Conservation (phyloP, 2,113 vertebrate species). For the Oncorhynchus clarkii region DNA sequence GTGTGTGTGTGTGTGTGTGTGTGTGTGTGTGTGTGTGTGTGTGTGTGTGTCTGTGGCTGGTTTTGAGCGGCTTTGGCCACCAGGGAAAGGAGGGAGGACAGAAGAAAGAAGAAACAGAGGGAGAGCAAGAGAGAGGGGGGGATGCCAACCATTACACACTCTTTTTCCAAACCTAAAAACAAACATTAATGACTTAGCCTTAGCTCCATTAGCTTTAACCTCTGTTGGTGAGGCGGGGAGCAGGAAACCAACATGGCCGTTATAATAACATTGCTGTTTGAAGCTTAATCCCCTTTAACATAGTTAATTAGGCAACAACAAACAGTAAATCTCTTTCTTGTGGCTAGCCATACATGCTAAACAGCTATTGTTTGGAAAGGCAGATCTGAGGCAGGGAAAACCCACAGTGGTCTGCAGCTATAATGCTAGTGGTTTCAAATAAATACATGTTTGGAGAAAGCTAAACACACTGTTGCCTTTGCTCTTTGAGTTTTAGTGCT, state of each 20-base stretch:
- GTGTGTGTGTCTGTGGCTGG: slow-evolving; percentile 3
- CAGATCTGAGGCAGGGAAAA: slow-evolving; percentile 44
- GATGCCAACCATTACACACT: neutral
- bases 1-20: too few relatives aligned
- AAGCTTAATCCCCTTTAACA: slow-evolving; percentile 72
- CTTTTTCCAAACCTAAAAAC: slow-evolving; percentile 16
- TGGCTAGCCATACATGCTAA: neutral
- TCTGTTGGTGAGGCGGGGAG: slow-evolving; percentile 42
- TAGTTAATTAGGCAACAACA: slow-evolving; percentile 72
- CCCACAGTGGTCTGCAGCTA: slow-evolving; percentile 24
- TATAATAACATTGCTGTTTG: slow-evolving; percentile 54
- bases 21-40: too few relatives aligned
- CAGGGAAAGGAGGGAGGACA: slow-evolving; percentile 30
- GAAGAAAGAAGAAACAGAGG: neutral
- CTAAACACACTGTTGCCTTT: neutral
- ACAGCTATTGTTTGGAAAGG: slow-evolving; percentile 44
- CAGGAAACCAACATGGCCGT: neutral
- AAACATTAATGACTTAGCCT: slow-evolving; percentile 41
- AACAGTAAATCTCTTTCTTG: slow-evolving; percentile 62
- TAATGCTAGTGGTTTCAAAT: neutral
- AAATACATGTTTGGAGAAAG: neutral
- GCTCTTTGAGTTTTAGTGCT: neutral
- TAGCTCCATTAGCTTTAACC: slow-evolving; percentile 27
- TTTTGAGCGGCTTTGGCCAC: slow-evolving; percentile 61
- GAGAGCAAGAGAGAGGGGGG: slow-evolving; percentile 32